Percentiles rank a stretch among this genome's conserved stretches.
phyloP scores from a whole-genome alignment of 2,888 invertebrate genomes.

The Trichogramma evanescens region DNA sequence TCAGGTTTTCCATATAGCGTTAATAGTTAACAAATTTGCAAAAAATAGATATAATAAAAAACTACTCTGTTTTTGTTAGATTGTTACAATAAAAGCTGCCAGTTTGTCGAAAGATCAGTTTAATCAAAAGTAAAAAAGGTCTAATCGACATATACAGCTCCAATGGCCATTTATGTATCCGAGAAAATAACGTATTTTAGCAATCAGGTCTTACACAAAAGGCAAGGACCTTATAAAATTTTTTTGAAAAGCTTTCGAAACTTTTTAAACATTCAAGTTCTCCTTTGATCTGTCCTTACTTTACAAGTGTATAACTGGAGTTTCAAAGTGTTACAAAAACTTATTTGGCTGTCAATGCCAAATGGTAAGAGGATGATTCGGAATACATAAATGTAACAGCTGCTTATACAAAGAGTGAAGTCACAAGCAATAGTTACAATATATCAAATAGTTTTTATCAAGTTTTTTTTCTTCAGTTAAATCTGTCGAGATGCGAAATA shows the following conservation, averaged over 20 bases:
- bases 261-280: constrained; percentile 6
- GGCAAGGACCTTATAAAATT: background rate
- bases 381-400: constrained; percentile 43
- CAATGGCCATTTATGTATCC: constrained; percentile 14
- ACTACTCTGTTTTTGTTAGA: constrained; percentile 11
- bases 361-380: constrained; percentile 24
- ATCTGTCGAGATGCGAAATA: constrained; percentile 11
- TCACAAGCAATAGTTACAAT: constrained; percentile 25
- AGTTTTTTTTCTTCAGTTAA: constrained; percentile 14
- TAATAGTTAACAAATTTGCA: constrained; percentile 12
- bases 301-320: constrained; percentile 1
- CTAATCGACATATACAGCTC: constrained; percentile 19
- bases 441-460: constrained; percentile 21
- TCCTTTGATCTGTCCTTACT: background rate
- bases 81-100: constrained; percentile 20
- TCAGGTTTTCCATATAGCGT: constrained; percentile 7
- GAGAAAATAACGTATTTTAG: constrained; percentile 10
- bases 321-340: constrained; percentile 1
- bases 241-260: background rate
- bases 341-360: constrained; percentile 6
- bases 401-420: constrained; percentile 42
- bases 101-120: constrained; percentile 19
- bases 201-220: constrained; percentile 7
- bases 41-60: constrained; percentile 8
- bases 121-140: constrained; percentile 21